Evolutionary conservation across 1,140 invertebrate species (phyloP).

Genomic region (Magallana gigas): DNA sequence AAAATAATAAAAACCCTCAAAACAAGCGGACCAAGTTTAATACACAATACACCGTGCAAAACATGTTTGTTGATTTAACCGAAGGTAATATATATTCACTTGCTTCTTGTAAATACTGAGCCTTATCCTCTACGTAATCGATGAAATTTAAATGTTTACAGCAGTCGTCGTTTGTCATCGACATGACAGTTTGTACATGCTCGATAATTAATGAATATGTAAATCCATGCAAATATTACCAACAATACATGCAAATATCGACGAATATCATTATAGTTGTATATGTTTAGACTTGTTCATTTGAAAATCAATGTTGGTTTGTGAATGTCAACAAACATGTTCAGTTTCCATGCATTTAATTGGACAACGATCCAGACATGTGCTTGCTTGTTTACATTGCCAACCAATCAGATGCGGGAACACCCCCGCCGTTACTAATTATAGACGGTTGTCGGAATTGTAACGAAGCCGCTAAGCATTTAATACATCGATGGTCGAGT

Average conservation of each 20-base stretch:
- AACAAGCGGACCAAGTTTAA: too few relatives aligned
- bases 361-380: conserved; percentile 48
- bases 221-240: conserved; percentile 37
- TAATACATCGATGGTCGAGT: conserved; percentile 13
- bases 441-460: conserved; percentile 48
- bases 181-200: too few relatives aligned
- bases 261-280: conserved; percentile 20
- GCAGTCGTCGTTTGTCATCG: too few relatives aligned
- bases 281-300: conserved; percentile 46
- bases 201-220: not conserved
- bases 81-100: too few relatives aligned
- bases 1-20: too few relatives aligned
- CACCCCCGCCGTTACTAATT: conserved; percentile 52
- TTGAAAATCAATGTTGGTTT: conserved; percentile 20
- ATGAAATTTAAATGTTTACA: too few relatives aligned
- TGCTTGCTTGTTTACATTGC: conserved; percentile 60
- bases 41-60: too few relatives aligned
- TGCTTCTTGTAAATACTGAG: too few relatives aligned
- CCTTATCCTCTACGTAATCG: too few relatives aligned
- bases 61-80: too few relatives aligned
- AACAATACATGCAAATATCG: not conserved
- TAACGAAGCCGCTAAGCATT: conserved; percentile 50
- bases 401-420: conserved; percentile 57
- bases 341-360: conserved; percentile 46
- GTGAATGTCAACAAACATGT: conserved; percentile 49